Conservation (phyloP, 2,797 vertebrate genomes). For the Chromobotia macracanthus region DNA sequence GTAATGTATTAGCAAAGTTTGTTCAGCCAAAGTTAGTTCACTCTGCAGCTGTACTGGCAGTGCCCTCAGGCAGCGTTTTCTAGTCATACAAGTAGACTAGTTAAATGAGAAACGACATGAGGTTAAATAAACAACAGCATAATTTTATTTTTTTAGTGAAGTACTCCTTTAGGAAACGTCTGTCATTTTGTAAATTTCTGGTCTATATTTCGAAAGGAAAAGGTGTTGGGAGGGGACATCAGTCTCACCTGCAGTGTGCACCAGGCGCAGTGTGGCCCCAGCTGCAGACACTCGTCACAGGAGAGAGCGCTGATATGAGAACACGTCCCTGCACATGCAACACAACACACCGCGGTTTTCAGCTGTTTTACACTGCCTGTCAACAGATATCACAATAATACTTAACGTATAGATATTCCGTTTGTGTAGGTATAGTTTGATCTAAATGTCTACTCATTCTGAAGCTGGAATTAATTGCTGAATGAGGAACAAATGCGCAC, state of each 20-base stretch:
- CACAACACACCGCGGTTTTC: slow-evolving; percentile 15
- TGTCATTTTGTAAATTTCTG: background rate
- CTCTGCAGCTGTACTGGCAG: background rate
- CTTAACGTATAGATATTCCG: background rate
- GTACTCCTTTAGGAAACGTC: background rate
- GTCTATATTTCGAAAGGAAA: background rate
- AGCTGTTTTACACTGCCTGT: slow-evolving; percentile 28
- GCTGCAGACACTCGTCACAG: slow-evolving; percentile 90
- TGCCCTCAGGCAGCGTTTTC: background rate
- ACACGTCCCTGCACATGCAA: slow-evolving; percentile 80
- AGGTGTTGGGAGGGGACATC: background rate
- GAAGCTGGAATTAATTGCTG: background rate
- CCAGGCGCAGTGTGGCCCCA: slow-evolving; percentile 90
- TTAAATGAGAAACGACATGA: background rate
- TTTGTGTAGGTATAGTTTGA: background rate
- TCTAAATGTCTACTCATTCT: background rate
- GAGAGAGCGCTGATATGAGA: slow-evolving; percentile 78
- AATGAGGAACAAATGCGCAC: background rate
- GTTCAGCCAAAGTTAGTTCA: background rate
- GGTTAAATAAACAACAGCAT: too few relatives aligned
- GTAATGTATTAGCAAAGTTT: background rate
- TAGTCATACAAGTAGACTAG: background rate
- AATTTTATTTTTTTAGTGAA: background rate
- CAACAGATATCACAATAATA: background rate
- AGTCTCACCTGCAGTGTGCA: slow-evolving; percentile 90